A percentile compares a stretch with the other conserved stretches of the same genome.
Conservation (phyloP, 1,140 invertebrate genomes). For the Brachionus rubens region DNA sequence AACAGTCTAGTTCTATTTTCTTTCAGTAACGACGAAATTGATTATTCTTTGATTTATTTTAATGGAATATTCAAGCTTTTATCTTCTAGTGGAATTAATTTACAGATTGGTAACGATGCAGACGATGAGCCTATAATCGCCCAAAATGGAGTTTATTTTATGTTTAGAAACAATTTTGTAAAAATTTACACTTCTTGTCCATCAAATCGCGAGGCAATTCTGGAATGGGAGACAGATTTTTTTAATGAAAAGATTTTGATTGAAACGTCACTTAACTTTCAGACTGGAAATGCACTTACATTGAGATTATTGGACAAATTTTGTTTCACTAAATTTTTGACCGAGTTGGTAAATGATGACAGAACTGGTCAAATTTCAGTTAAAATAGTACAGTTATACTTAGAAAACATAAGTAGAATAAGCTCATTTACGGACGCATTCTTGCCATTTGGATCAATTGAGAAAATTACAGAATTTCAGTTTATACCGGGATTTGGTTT, state of each 20-base stretch:
- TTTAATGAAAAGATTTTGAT: slow-evolving; percentile 2
- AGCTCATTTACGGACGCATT: neutral
- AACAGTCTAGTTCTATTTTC: neutral
- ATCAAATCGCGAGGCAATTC: neutral
- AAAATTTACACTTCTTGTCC: slow-evolving; percentile 3
- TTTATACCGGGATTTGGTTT: slow-evolving; percentile 2
- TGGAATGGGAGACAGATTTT: neutral
- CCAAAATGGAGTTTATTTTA: neutral
- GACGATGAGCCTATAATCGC: neutral
- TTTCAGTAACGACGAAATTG: neutral
- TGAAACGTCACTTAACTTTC: slow-evolving; percentile 13
- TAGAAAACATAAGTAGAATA: neutral
- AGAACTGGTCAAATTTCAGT: neutral
- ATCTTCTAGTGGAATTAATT: neutral
- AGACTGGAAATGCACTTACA: neutral
- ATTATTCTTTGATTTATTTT: neutral
- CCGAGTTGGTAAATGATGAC: neutral
- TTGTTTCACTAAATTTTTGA: slow-evolving; percentile 5
- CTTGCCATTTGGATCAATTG: neutral
- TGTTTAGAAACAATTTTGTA: neutral
- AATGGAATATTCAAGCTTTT: slow-evolving; percentile 19
- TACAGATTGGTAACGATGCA: neutral
- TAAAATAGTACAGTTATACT: neutral
- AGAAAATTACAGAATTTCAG: neutral
- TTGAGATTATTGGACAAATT: neutral